A percentile compares a stretch with the other conserved stretches of the same genome.
These are phyloP conservation scores for Telenomus remus DNA, from an alignment of 1,140 invertebrate species.

Conservation along the genomic window DNA sequence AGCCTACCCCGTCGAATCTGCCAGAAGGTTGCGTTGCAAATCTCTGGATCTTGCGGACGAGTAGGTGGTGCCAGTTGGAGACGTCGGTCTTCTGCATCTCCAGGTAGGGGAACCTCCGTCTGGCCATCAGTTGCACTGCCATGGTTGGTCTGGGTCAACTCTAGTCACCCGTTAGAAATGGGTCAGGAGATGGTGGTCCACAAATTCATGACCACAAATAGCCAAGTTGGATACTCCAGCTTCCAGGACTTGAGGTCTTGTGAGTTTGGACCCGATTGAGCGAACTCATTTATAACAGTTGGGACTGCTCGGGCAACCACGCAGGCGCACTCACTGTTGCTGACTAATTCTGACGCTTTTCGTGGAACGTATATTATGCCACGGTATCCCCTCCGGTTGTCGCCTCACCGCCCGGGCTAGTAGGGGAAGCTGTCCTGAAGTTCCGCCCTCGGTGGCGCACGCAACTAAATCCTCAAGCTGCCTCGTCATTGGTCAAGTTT, in stretches of 20 bases:
- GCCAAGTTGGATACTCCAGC: constrained; percentile 4
- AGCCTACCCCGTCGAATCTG: constrained; percentile 12
- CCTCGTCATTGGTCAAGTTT: constrained; percentile 6
- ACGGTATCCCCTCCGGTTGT: constrained; percentile 10
- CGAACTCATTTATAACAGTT: constrained; percentile 37
- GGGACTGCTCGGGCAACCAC: constrained; percentile 61
- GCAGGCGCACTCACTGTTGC: constrained; percentile 71
- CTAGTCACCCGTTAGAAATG: not conserved
- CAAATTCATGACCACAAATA: not conserved
- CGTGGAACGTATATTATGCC: constrained; percentile 36
- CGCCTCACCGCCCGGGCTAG: constrained; percentile 6
- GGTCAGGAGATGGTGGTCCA: not conserved
- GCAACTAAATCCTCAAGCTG: constrained; percentile 4
- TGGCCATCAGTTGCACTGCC: constrained; percentile 6
- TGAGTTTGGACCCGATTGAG: constrained; percentile 14
- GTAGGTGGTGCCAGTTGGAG: constrained; percentile 28
- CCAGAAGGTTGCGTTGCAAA: not conserved
- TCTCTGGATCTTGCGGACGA: constrained; percentile 22
- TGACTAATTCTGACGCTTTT: constrained; percentile 64
- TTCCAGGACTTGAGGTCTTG: constrained; percentile 15
- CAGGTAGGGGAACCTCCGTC: constrained; percentile 12
- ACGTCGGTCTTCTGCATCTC: constrained; percentile 42
- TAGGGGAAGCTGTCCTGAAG: not conserved
- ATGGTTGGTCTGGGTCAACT: constrained; percentile 12
- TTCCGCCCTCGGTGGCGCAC: constrained; percentile 7